Conservation (phyloP, 2,113 vertebrate species). For the Orcinus orca region DNA sequence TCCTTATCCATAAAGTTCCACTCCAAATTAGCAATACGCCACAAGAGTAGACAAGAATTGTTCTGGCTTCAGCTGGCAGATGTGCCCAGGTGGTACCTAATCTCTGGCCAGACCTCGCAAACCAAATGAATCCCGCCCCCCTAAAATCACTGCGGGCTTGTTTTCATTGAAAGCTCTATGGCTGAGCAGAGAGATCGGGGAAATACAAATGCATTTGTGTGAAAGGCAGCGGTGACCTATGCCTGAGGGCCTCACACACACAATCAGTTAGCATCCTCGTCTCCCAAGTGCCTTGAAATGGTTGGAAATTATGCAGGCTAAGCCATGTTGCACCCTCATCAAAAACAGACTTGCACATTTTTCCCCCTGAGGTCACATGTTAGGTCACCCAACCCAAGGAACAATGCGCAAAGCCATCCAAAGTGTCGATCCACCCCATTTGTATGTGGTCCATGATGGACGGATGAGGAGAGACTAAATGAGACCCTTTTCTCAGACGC, state of each 20-base stretch:
- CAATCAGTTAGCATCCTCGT: neutral
- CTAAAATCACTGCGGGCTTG: neutral
- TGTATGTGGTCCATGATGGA: neutral
- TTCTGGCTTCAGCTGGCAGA: neutral
- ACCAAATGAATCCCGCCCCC: neutral
- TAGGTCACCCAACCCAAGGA: slow-evolving; percentile 57
- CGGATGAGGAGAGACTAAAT: slow-evolving; percentile 56
- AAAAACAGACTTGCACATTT: slow-evolving; percentile 23
- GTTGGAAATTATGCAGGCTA: neutral
- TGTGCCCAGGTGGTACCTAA: neutral
- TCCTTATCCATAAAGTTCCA: neutral
- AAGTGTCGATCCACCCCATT: slow-evolving; percentile 25
- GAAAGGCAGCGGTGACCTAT: slow-evolving; percentile 28
- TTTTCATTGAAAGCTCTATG: slow-evolving; percentile 33
- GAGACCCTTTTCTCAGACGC: slow-evolving; percentile 56
- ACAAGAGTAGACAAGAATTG: neutral
- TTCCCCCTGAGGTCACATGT: slow-evolving; percentile 37
- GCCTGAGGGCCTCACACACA: slow-evolving; percentile 27
- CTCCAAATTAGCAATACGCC: neutral
- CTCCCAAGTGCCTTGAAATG: slow-evolving; percentile 52
- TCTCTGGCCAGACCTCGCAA: neutral
- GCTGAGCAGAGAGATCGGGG: neutral
- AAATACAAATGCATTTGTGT: slow-evolving; percentile 49
- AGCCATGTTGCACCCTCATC: neutral
- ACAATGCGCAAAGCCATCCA: neutral